These are phyloP conservation scores for Ashinkailepas kermadecensis DNA, from an alignment of 2,888 invertebrate species.

Conservation along the genomic window DNA sequence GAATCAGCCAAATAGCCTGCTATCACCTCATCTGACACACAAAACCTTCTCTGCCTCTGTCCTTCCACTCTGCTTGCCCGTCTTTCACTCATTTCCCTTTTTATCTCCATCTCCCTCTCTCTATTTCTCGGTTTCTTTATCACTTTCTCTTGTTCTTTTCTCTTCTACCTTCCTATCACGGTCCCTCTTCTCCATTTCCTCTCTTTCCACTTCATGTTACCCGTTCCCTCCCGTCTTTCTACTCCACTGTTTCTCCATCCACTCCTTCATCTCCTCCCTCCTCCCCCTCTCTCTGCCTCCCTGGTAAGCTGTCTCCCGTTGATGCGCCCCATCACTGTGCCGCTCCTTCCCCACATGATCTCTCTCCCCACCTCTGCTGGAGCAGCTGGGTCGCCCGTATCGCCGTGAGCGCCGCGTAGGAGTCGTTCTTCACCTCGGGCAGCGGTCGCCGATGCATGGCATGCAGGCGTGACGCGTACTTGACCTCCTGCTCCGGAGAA, in stretches of 20 bases:
- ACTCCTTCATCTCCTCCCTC: background rate
- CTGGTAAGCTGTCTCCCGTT: too few relatives aligned
- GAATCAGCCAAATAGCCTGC: too few relatives aligned
- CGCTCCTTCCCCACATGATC: too few relatives aligned
- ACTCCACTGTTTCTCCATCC: background rate
- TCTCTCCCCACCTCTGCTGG: background rate
- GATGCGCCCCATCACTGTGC: too few relatives aligned
- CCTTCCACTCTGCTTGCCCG: too few relatives aligned
- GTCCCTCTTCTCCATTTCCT: background rate
- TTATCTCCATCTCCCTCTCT: constrained; percentile 7
- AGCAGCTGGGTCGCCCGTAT: background rate
- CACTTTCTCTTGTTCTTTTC: constrained; percentile 14
- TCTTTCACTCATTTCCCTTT: background rate
- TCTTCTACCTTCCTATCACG: background rate
- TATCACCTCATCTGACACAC: too few relatives aligned
- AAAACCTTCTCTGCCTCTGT: too few relatives aligned
- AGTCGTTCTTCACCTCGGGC: constrained; percentile 24
- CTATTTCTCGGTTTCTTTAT: background rate
- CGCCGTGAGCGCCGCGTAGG: background rate
- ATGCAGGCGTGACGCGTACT: constrained; percentile 22
- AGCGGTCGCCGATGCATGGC: constrained; percentile 25
- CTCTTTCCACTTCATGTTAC: background rate
- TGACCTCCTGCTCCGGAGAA: background rate
- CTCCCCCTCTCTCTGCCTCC: background rate
- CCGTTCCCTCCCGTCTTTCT: too few relatives aligned